Evolutionary conservation across 1,140 invertebrate genomes (phyloP), one percentile per base, ranked within the genome.

Genomic region (Drosophila sechellia): DNA sequence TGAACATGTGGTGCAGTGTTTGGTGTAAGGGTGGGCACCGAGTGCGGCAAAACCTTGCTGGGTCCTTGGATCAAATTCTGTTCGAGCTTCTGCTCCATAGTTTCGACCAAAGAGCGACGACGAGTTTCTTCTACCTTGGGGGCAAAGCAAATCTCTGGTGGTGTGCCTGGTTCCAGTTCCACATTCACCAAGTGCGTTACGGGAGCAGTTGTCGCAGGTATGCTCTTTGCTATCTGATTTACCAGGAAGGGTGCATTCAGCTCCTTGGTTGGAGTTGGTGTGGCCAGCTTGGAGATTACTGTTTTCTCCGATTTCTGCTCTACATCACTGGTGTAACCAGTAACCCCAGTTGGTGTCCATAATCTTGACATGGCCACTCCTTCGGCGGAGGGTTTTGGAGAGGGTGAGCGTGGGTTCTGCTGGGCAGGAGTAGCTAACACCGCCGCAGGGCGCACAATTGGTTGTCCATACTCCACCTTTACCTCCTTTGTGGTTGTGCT

Each of bases 131-230:
- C 77, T 5, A 87, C 59, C 34, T 92, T 92, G 40, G 94, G 93
- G 4, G 94, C 93, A 83, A 94, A 95, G 12, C 93, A 94, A 12
- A 95, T 95, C 92, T 95, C 94, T 17, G 95, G 94, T 10, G 95
- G 94, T 1, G 94, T 93, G 12, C 95, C 95, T 0, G 95, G 95
- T 84, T 95, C 93, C 11, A 95, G 77, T 46, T 93, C 85, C 0
- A 94, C 90, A 74, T 94, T 93, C 50, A 89, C 56, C 35, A 90
- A 13, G 5, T 83, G 79, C 1, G 79, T 84, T 6, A 57, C 61
- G 1, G 58, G 57, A 3, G 48, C 35, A n/a, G 79, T 25, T 10
- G 78, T 92, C 25, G 93, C 92, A 2, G 94, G 93, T 72, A 94
- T 91, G 34, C 63, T 71, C 61, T 93, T 75, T 20, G 90, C 75